Base-by-base conservation (phyloP, 2,113 vertebrate genomes). In the Conger conger region DNA sequence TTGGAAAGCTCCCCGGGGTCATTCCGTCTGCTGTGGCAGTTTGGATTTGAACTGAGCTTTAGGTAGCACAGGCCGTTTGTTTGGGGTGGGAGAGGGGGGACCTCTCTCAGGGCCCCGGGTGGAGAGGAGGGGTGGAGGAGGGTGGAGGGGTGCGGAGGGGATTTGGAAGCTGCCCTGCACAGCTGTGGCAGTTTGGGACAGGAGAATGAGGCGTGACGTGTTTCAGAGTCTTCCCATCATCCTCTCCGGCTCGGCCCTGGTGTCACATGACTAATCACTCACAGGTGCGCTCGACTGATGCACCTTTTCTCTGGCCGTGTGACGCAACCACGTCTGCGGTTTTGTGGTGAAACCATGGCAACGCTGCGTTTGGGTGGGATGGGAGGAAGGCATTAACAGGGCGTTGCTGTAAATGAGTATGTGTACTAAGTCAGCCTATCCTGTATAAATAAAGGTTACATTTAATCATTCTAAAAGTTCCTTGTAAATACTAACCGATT, bases 241-340 rank as follows among this genome's bases (percentile, higher is more conserved):
- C 86, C 84, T 60, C 73, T 0, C 8, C 82, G 3, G 82, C 83
- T 27, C 81, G 80, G 36, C 76, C 83, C 83, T 54, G 77, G 84
- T 86, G 86, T 80, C 85, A 86, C 83, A 79, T 93, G 92, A 94
- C 89, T 86, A 91, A 94, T 85, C 90, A 86, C 81, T 90, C 93
- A 86, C 93, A 93, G 93, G 93, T 94, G 94, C 81, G 89, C 91
- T 91, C 91, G 92, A 92, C 93, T 92, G 93, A 93, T 90, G 88
- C 88, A 4, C 88, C n/a, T n/a, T n/a, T n/a, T n/a, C n/a, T n/a
- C n/a, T n/a, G n/a, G n/a, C n/a, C n/a, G n/a, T n/a, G n/a, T n/a
- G n/a, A n/a, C n/a, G n/a, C n/a, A n/a, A n/a, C n/a, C n/a, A n/a
- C n/a, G n/a, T n/a, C n/a, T n/a, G n/a, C n/a, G n/a, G n/a, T n/a